These are phyloP conservation scores for Mycalesis mineus DNA, from an alignment of 2,888 invertebrate species.

Conservation along the genomic window DNA sequence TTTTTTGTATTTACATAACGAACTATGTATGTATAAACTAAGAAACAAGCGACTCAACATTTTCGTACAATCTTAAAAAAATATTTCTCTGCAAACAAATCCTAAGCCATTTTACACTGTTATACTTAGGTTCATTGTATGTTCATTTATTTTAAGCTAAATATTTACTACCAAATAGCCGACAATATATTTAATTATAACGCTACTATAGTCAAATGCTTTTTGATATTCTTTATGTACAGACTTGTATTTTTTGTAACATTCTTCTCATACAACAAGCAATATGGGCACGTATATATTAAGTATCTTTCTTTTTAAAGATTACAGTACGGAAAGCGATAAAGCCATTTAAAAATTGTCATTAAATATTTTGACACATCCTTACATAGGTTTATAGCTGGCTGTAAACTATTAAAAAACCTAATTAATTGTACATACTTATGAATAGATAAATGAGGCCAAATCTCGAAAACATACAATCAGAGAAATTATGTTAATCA, in stretches of 20 bases:
- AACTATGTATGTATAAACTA: not conserved
- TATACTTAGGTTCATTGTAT: conserved; percentile 10
- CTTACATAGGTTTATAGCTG: no score
- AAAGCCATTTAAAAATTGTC: no score
- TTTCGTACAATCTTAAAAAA: conserved; percentile 1
- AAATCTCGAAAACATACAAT: no score
- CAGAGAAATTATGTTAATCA: no score
- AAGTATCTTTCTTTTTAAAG: no score
- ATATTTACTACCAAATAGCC: conserved; percentile 25
- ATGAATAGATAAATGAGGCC: no score
- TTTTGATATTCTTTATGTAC: conserved; percentile 21
- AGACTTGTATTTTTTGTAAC: not conserved
- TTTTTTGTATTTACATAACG: no score
- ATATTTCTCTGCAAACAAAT: not conserved
- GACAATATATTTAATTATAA: conserved; percentile 25
- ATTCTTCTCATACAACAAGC: not conserved
- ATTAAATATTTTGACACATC: no score
- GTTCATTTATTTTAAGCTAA: conserved; percentile 20
- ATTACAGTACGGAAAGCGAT: no score
- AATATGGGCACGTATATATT: no score
- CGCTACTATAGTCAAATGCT: conserved; percentile 16
- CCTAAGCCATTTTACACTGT: not conserved
- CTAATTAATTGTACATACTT: no score
- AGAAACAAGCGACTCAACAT: not conserved
- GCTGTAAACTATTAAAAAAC: no score